These are phyloP conservation scores for Synergus laeviventris DNA, from an alignment of 2,888 invertebrate genomes.

Conservation along the genomic window DNA sequence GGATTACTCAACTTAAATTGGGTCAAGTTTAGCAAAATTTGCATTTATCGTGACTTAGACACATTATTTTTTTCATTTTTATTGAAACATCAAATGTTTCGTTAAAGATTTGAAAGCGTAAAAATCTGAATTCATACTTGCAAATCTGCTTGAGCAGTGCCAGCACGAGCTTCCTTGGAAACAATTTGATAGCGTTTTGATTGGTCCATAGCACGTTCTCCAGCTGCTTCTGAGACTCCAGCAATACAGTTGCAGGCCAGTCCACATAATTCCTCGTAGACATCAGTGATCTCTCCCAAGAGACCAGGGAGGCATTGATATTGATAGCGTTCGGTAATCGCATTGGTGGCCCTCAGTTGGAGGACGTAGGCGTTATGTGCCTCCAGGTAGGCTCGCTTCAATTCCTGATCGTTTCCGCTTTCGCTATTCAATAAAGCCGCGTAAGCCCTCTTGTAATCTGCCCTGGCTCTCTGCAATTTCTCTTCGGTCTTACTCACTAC, in stretches of 20 bases:
- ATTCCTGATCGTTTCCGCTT: slow-evolving; percentile 77
- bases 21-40: background rate
- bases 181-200: slow-evolving; percentile 89
- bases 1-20: background rate
- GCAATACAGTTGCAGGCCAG: slow-evolving; percentile 74
- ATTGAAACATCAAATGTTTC: background rate
- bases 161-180: slow-evolving; percentile 85
- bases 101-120: background rate
- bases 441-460: slow-evolving; percentile 92
- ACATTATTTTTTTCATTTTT: background rate
- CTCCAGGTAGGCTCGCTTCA: slow-evolving; percentile 88
- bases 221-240: slow-evolving; percentile 91
- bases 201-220: slow-evolving; percentile 92
- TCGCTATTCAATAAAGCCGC: slow-evolving; percentile 84
- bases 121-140: slow-evolving; percentile 77
- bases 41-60: background rate
- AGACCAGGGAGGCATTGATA: slow-evolving; percentile 90
- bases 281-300: slow-evolving; percentile 93
- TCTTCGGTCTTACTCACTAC: slow-evolving; percentile 91
- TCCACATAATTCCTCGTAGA: slow-evolving; percentile 90
- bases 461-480: slow-evolving; percentile 87
- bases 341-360: slow-evolving; percentile 94
- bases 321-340: slow-evolving; percentile 93
- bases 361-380: slow-evolving; percentile 96
- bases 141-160: slow-evolving; percentile 85